A percentile compares a stretch with the other conserved stretches of the same genome.
phyloP scores from a whole-genome alignment of 1,140 invertebrate species.

The Drosophila pseudoananassae region DNA sequence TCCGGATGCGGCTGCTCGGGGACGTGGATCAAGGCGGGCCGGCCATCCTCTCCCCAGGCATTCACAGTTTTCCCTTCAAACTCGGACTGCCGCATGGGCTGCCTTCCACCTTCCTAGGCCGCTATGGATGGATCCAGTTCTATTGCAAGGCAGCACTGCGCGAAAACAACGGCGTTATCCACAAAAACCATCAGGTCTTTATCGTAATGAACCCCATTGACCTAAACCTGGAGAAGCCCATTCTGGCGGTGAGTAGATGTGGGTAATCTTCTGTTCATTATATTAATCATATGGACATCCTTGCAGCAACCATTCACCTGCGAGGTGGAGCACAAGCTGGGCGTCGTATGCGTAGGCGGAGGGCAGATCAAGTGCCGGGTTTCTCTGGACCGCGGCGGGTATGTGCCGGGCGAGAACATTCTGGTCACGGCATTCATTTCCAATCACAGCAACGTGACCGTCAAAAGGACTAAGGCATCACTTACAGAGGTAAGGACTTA shows the following conservation, averaged over 20 bases:
- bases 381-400: slow-evolving; percentile 94
- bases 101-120: slow-evolving; percentile 96
- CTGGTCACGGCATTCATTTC: slow-evolving; percentile 92
- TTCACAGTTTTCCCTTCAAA: slow-evolving; percentile 98
- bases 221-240: slow-evolving; percentile 94
- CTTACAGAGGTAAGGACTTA: slow-evolving; percentile 89
- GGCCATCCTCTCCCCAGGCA: slow-evolving; percentile 94
- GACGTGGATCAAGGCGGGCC: slow-evolving; percentile 91
- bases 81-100: slow-evolving; percentile 94
- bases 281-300: slow-evolving; percentile 13
- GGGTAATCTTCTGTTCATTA: not conserved
- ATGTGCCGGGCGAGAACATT: slow-evolving; percentile 96
- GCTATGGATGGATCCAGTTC: slow-evolving; percentile 98
- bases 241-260: slow-evolving; percentile 90
- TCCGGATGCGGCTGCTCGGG: slow-evolving; percentile 95
- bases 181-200: slow-evolving; percentile 98
- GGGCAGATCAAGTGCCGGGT: slow-evolving; percentile 93
- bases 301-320: slow-evolving; percentile 94
- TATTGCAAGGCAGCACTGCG: slow-evolving; percentile 95
- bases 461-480: slow-evolving; percentile 90
- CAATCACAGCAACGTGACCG: slow-evolving; percentile 92
- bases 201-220: slow-evolving; percentile 98
- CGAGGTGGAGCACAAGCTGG: slow-evolving; percentile 95
- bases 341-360: slow-evolving; percentile 92
- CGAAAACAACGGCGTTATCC: slow-evolving; percentile 94